phyloP scores from a whole-genome alignment of 2,888 invertebrate species.

The Esperia sulphurella region DNA sequence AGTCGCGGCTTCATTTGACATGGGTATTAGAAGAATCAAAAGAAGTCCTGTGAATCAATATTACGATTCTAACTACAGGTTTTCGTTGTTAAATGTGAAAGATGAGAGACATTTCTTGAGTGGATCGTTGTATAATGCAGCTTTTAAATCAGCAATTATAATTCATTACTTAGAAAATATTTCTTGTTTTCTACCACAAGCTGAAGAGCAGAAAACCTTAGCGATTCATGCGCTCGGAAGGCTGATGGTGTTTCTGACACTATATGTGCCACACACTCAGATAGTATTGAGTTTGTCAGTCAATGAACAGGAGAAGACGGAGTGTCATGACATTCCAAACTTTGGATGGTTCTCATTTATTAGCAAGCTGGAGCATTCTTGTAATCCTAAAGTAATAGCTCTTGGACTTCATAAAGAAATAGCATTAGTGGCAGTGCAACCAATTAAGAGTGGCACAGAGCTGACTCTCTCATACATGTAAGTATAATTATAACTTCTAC shows the following conservation, averaged over 20 bases:
- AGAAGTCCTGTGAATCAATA: slow-evolving; percentile 16
- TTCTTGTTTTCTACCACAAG: slow-evolving; percentile 19
- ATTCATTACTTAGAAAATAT: slow-evolving; percentile 17
- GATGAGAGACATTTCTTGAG: slow-evolving; percentile 19
- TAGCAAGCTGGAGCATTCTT: slow-evolving; percentile 28
- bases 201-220: slow-evolving; percentile 9
- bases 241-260: slow-evolving; percentile 20
- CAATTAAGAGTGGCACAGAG: slow-evolving; percentile 25
- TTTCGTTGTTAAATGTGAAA: slow-evolving; percentile 19
- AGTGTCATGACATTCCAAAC: slow-evolving; percentile 8
- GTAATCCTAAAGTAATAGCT: slow-evolving; percentile 23
- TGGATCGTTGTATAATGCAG: slow-evolving; percentile 21
- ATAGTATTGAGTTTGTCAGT: slow-evolving; percentile 5
- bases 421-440: slow-evolving; percentile 23
- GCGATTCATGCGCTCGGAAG: slow-evolving; percentile 21
- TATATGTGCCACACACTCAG: slow-evolving; percentile 9
- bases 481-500: too few species aligned
- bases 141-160: slow-evolving; percentile 19
- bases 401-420: slow-evolving; percentile 20
- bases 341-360: slow-evolving; percentile 23
- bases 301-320: neutral
- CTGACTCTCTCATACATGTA: slow-evolving; percentile 25
- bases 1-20: slow-evolving; percentile 14
- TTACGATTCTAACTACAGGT: slow-evolving; percentile 16
- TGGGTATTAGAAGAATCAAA: slow-evolving; percentile 18